Conservation (phyloP, 2,797 vertebrate species). For the Microhierax caerulescens region DNA sequence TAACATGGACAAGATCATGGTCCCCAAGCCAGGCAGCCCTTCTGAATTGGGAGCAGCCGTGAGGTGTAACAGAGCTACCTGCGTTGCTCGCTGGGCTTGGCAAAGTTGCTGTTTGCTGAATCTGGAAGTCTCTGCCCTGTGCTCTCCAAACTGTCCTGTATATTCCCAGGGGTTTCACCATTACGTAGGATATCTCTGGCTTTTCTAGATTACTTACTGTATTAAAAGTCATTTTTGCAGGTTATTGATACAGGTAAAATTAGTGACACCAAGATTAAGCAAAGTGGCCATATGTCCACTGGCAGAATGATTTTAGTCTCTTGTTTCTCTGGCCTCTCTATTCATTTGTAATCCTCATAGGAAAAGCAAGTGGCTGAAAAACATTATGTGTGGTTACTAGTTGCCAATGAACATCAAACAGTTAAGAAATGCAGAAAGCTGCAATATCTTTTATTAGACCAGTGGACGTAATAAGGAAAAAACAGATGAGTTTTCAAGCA, state of each 20-base stretch:
- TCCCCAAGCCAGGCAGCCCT: neutral
- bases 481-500: neutral
- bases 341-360: neutral
- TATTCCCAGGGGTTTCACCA: neutral
- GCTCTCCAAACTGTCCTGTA: neutral
- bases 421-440: neutral
- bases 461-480: neutral
- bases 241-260: neutral
- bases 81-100: neutral
- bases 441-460: slow-evolving; percentile 12
- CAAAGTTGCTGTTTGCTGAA: neutral
- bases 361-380: neutral
- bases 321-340: neutral
- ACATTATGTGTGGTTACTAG: neutral
- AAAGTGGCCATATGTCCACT: neutral
- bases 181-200: neutral
- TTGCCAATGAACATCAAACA: neutral
- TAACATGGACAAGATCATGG: neutral
- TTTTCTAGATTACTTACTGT: neutral
- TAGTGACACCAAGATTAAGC: neutral
- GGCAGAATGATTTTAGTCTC: neutral
- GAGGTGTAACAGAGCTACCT: neutral
- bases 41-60: neutral
- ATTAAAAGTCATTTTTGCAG: neutral
- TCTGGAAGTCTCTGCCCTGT: neutral